These are phyloP conservation scores for Willisornis vidua DNA, from an alignment of 2,113 vertebrate species.

Conservation along the genomic window DNA sequence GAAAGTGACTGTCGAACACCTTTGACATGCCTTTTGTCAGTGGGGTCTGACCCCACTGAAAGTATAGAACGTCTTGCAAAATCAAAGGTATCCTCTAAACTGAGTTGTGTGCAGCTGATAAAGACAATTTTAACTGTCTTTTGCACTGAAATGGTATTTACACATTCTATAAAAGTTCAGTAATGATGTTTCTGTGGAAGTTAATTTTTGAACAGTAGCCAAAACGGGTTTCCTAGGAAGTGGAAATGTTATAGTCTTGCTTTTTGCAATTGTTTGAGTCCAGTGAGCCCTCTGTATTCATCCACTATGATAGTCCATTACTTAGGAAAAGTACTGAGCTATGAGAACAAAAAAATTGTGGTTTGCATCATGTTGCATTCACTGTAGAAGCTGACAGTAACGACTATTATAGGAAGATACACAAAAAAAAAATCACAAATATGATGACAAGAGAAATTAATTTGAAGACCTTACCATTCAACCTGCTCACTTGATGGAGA, in stretches of 20 bases:
- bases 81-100: constrained; percentile 71
- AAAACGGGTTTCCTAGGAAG: background rate
- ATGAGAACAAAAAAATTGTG: background rate
- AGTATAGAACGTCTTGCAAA: constrained; percentile 83
- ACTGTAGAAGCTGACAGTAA: background rate
- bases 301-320: background rate
- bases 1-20: constrained; percentile 81
- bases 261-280: background rate
- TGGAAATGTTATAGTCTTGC: background rate
- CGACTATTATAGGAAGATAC: background rate
- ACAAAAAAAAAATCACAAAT: background rate
- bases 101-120: background rate
- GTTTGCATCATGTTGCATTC: background rate
- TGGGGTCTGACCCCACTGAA: constrained; percentile 86
- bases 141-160: background rate
- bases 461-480: background rate
- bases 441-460: background rate
- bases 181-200: background rate
- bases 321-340: background rate
- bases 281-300: background rate
- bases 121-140: background rate
- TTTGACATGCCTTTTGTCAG: constrained; percentile 82
- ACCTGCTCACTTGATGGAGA: background rate
- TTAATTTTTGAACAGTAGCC: background rate
- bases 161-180: background rate